phyloP scores from a whole-genome alignment of 2,888 invertebrate genomes.

The Mesorhabditis sp. region DNA sequence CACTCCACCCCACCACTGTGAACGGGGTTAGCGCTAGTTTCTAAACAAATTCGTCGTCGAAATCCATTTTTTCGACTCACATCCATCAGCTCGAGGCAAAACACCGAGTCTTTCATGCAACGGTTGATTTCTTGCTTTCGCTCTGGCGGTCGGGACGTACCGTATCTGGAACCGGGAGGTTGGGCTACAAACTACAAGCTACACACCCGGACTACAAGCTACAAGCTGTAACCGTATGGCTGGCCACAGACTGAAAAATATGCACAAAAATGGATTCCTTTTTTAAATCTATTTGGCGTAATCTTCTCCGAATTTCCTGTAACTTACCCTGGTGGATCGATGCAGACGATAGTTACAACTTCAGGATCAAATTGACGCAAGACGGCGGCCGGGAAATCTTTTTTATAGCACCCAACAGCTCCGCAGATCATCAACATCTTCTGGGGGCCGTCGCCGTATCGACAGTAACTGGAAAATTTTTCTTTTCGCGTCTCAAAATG shows the following conservation, averaged over 20 bases:
- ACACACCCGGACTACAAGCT: too few relatives aligned
- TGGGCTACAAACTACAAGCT: not conserved
- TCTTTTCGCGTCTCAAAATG: too few relatives aligned
- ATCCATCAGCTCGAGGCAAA: constrained; percentile 53
- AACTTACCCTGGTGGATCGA: constrained; percentile 55
- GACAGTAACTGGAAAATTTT: constrained; percentile 35
- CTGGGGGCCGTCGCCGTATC: constrained; percentile 36
- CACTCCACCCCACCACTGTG: constrained; percentile 45
- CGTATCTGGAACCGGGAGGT: constrained; percentile 9
- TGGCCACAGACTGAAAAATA: too few relatives aligned
- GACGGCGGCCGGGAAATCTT: constrained; percentile 51
- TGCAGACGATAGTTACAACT: constrained; percentile 49
- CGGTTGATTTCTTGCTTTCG: constrained; percentile 51
- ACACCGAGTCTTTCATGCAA: constrained; percentile 50
- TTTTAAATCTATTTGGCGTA: too few relatives aligned
- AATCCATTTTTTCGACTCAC: constrained; percentile 14
- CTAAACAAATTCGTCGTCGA: constrained; percentile 12
- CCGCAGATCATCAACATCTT: constrained; percentile 37
- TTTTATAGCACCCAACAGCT: constrained; percentile 49
- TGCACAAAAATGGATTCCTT: too few relatives aligned
- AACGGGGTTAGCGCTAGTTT: constrained; percentile 31
- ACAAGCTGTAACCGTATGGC: too few relatives aligned
- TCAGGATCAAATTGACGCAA: constrained; percentile 49
- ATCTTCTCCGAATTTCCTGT: constrained; percentile 9
- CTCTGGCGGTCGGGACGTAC: constrained; percentile 46